Evolutionary conservation across 2,797 vertebrate genomes (phyloP).

Genomic region (Myripristis jacobus): DNA sequence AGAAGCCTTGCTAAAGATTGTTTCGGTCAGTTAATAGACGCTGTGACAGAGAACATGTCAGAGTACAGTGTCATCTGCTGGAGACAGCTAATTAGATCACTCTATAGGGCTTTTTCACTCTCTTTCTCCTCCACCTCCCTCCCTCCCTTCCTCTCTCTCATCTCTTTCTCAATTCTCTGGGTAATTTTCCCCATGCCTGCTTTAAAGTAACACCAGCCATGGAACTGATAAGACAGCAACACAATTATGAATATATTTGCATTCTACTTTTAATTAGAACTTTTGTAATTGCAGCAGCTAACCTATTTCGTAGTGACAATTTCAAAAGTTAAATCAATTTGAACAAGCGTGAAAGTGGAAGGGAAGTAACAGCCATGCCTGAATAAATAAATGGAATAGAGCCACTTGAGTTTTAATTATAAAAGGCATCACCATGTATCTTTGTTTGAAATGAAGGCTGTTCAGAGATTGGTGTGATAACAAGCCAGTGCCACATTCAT

Average conservation of each 20-base stretch:
- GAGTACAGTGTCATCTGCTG: slow-evolving; percentile 72
- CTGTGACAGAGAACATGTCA: slow-evolving; percentile 73
- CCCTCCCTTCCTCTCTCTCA: slow-evolving; percentile 6
- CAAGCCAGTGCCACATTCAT: slow-evolving; percentile 48
- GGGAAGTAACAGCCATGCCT: slow-evolving; percentile 65
- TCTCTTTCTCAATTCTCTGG: slow-evolving; percentile 59
- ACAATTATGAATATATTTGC: slow-evolving; percentile 85
- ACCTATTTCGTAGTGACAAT: slow-evolving; percentile 82
- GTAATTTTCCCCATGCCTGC: slow-evolving; percentile 74
- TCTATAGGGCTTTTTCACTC: slow-evolving; percentile 49
- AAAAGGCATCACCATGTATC: slow-evolving; percentile 70
- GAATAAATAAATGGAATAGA: slow-evolving; percentile 77
- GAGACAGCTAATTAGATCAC: slow-evolving; percentile 77
- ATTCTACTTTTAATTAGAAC: slow-evolving; percentile 84
- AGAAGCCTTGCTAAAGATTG: slow-evolving; percentile 56
- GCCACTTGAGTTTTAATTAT: slow-evolving; percentile 82
- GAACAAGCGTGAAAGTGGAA: slow-evolving; percentile 76
- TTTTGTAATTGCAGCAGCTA: slow-evolving; percentile 79
- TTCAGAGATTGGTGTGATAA: slow-evolving; percentile 69
- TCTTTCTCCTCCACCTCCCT: slow-evolving; percentile 6
- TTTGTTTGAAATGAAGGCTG: slow-evolving; percentile 71
- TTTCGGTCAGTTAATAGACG: slow-evolving; percentile 76
- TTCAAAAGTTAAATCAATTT: slow-evolving; percentile 84
- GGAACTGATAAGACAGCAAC: slow-evolving; percentile 82
- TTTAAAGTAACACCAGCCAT: slow-evolving; percentile 79